Percentiles rank a stretch among this genome's conserved stretches.
These are phyloP conservation scores for Fragum fragum DNA, from an alignment of 2,888 invertebrate species.

Conservation along the genomic window DNA sequence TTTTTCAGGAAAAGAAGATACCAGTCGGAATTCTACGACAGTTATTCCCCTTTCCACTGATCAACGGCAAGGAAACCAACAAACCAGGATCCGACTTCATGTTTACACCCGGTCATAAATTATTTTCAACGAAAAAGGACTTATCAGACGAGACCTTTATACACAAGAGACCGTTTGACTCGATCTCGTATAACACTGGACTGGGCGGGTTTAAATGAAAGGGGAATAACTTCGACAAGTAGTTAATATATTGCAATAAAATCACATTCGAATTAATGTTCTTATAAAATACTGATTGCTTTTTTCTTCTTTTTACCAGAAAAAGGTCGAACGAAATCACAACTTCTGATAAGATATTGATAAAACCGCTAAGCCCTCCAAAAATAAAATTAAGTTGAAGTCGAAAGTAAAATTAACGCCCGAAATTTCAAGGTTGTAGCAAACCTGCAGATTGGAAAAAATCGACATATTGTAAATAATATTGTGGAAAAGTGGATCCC, in stretches of 20 bases:
- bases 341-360: no score
- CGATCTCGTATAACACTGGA: constrained; percentile 39
- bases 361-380: no score
- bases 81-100: not conserved
- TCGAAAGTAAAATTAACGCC: no score
- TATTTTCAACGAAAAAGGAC: constrained; percentile 19
- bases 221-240: not conserved
- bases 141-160: constrained; percentile 13
- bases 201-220: constrained; percentile 39
- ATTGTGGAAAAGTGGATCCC: no score
- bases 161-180: constrained; percentile 46
- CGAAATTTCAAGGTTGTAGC: no score
- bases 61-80: not conserved
- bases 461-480: no score
- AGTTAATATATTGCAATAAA: not conserved
- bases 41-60: not conserved
- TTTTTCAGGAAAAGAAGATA: constrained; percentile 11
- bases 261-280: no score
- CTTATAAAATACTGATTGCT: no score
- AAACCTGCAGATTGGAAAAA: no score
- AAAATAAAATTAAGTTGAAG: no score
- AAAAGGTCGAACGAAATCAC: no score
- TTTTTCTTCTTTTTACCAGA: no score
- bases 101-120: not conserved
- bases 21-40: constrained; percentile 12